Conservation (phyloP, 2,113 vertebrate genomes). For the Apus apus region DNA sequence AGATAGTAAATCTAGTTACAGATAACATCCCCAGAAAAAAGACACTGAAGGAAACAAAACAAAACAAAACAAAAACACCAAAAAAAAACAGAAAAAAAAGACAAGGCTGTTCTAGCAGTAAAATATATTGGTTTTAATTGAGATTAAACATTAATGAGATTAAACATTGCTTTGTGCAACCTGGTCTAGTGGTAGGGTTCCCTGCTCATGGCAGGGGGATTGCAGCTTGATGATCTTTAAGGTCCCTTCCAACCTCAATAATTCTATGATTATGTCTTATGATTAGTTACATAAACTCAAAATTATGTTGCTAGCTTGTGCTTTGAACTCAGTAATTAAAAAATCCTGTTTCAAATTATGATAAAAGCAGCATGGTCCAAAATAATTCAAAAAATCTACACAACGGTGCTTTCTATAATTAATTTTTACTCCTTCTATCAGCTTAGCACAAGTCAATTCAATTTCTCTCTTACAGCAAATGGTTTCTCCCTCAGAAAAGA, state of each 20-base stretch:
- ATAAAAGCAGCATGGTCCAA: not conserved
- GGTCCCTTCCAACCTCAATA: too few species aligned
- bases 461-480: not conserved
- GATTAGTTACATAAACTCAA: not conserved
- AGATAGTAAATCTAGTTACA: not conserved
- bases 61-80: too few species aligned
- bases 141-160: not conserved
- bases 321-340: not conserved
- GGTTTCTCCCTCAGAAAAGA: not conserved
- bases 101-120: not conserved
- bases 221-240: too few species aligned
- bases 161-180: too few species aligned
- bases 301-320: not conserved
- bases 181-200: too few species aligned
- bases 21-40: not conserved
- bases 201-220: too few species aligned
- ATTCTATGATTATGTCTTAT: not conserved
- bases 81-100: too few species aligned
- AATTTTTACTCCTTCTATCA: not conserved
- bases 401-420: not conserved
- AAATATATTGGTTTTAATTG: not conserved
- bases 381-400: not conserved
- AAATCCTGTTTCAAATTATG: not conserved
- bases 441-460: not conserved
- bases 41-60: not conserved